phyloP scores from a whole-genome alignment of 2,797 vertebrate species.

The Oophaga sylvatica region DNA sequence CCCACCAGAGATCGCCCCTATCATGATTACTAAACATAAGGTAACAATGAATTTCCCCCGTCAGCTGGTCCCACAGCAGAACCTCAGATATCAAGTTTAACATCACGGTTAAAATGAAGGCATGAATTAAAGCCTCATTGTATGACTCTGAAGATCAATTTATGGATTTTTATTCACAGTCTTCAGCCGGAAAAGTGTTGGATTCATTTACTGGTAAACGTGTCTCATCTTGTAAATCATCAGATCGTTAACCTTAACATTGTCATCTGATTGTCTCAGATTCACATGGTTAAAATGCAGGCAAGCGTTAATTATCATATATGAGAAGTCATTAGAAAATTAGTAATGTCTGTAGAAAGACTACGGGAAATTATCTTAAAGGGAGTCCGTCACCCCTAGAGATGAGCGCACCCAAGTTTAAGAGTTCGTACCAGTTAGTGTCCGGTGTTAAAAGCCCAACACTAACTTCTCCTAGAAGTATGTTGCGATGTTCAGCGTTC shows the following conservation, averaged over 20 bases:
- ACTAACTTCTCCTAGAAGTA: too few species aligned
- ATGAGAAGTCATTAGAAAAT: background rate
- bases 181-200: conserved; percentile 64
- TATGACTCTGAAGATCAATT: conserved; percentile 72
- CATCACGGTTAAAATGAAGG: conserved; percentile 25
- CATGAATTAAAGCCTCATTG: conserved; percentile 62
- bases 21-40: background rate
- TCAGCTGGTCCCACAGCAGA: background rate
- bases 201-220: conserved; percentile 70
- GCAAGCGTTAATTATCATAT: background rate
- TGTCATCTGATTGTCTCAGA: conserved; percentile 64
- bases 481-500: too few species aligned
- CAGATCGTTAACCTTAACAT: conserved; percentile 70
- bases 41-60: background rate
- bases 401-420: too few species aligned
- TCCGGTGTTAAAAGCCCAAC: too few species aligned
- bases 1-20: background rate
- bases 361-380: too few species aligned
- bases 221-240: conserved; percentile 70
- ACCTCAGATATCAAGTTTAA: background rate
- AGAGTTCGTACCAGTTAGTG: too few species aligned
- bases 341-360: background rate
- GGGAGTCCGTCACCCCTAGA: too few species aligned
- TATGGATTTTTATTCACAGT: conserved; percentile 63
- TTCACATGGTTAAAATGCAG: conserved; percentile 64